phyloP scores from a whole-genome alignment of 2,797 vertebrate species.

The Arctocebus calabarensis region DNA sequence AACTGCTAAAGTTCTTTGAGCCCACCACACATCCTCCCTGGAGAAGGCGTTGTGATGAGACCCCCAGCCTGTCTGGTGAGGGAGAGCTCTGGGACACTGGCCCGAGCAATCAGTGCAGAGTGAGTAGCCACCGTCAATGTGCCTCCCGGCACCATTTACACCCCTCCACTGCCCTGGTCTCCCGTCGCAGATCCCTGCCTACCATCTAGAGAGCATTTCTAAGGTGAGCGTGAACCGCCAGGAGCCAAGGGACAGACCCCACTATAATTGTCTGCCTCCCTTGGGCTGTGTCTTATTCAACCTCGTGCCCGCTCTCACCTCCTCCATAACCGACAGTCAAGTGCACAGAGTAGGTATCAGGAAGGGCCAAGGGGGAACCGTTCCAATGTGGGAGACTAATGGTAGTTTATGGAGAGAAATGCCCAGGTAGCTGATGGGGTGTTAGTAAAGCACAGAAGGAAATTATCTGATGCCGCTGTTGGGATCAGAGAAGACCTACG shows the following conservation, averaged over 20 bases:
- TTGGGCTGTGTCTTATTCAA: neutral
- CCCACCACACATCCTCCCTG: neutral
- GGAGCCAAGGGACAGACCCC: neutral
- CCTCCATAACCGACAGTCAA: neutral
- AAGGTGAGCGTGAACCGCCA: rapidly evolving
- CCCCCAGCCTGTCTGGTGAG: neutral
- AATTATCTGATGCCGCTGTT: rapidly evolving
- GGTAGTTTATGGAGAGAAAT: neutral
- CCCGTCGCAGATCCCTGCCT: neutral
- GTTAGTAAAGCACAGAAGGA: neutral
- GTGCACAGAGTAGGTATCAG: neutral
- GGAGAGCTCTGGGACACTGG: neutral
- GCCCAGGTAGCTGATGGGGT: no score
- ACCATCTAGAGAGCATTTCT: neutral
- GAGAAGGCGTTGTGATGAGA: neutral
- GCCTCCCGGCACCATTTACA: neutral
- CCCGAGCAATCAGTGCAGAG: neutral
- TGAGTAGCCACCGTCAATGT: neutral
- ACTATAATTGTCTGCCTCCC: neutral
- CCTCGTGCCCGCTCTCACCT: neutral
- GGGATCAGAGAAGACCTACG: neutral
- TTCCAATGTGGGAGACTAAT: neutral
- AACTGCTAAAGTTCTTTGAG: neutral
- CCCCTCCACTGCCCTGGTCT: neutral
- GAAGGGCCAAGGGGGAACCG: neutral